Evolutionary conservation across 2,113 vertebrate genomes (phyloP), one percentile per base, ranked within the genome.

Genomic region (Syrmaticus mikado): DNA sequence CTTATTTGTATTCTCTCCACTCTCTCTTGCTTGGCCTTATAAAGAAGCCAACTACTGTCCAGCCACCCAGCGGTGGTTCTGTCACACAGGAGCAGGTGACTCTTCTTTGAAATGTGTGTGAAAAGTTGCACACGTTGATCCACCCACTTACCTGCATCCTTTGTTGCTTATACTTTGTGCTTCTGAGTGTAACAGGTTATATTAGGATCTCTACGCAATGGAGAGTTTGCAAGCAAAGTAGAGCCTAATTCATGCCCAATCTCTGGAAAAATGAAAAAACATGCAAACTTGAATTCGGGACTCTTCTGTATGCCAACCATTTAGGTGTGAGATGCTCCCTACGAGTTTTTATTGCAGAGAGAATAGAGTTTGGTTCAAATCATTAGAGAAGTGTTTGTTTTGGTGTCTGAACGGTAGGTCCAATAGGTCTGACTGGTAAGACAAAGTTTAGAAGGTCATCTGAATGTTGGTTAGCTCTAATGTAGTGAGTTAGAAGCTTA

Each of bases 211-310:
- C 1, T 4, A 2, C 40, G 70, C 9, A 11, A 27, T 30, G 40
- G 72, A 58, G 61, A 68, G 38, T 34, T 17, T 45, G 52, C 0
- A 3, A 64, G 43, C 32, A 13, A 32, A 74, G 41, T 16, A 24
- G 30, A 30, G 72, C 53, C 28, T 55, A 13, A 38, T 70, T 58
- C 0, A 4, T 81, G 19, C 30, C 3, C 19, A 32, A 0, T n/a
- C 18, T 77, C 76, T 45, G 45, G 60, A 32, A 58, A 48, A 52
- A 22, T 36, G 22, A 32, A 64, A 53, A 58, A 27, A 11, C 13
- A 8, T 0, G 0, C 21, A 38, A 25, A 38, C 36, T 55, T 76
- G 43, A 75, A 30, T 46, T 85, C 22, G 28, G 22, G 81, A 58
- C n/a, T 80, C 5, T 1, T 72, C 40, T 58, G 11, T 50, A 73